Conservation (phyloP, 1,140 invertebrate genomes). For the Temnothorax curvispinosus region DNA sequence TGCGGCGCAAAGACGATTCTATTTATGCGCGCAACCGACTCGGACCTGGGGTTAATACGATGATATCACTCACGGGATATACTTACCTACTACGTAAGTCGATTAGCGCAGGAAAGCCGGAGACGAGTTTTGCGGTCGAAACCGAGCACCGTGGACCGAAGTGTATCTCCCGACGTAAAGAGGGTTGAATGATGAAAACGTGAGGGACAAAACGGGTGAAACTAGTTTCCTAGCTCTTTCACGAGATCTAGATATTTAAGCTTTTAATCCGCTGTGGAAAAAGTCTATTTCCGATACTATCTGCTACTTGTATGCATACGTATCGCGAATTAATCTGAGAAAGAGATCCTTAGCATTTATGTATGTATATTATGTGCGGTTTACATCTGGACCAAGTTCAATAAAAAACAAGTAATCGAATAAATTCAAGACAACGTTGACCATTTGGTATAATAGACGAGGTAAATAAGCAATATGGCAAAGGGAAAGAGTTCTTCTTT, state of each 20-base stretch:
- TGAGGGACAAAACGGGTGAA: constrained; percentile 70
- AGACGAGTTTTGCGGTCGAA: constrained; percentile 77
- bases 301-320: constrained; percentile 19
- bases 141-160: constrained; percentile 56
- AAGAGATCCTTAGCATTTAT: not conserved
- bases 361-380: constrained; percentile 12
- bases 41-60: constrained; percentile 77
- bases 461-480: not conserved
- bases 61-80: constrained; percentile 81
- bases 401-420: not conserved
- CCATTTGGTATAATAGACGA: not conserved
- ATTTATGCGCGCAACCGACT: constrained; percentile 80
- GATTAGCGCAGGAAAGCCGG: constrained; percentile 76
- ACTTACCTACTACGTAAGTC: constrained; percentile 76
- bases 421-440: constrained; percentile 11
- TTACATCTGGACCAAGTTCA: constrained; percentile 20
- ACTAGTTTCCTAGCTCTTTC: constrained; percentile 68
- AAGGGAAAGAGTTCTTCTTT: not conserved
- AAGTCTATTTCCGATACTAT: constrained; percentile 58
- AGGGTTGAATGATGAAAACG: constrained; percentile 69
- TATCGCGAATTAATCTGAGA: constrained; percentile 43
- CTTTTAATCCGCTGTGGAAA: constrained; percentile 64
- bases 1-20: constrained; percentile 78
- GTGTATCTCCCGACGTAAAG: constrained; percentile 33
- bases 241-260: constrained; percentile 65